Evolutionary conservation across 2,888 invertebrate genomes (phyloP), one percentile per base, ranked within the genome.

Genomic region (Acanthacorydalis orientalis): DNA sequence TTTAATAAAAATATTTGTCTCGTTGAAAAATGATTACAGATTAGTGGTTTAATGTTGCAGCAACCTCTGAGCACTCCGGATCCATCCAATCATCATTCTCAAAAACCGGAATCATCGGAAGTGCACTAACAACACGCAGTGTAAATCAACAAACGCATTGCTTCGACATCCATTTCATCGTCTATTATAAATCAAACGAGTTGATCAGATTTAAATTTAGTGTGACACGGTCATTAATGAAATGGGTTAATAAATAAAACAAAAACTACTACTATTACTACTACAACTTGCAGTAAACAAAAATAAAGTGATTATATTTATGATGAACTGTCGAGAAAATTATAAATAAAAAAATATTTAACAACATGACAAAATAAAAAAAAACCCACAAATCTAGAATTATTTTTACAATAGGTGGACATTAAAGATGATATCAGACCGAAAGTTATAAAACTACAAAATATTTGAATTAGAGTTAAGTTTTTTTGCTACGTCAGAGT

Each of bases 41-140:
- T 23, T 23, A 23, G 34, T 16, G 32, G n/a, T 16, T n/a, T 32
- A 10, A 61, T 52, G 54, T 73, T 71, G 39, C 74, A 83, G 41
- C 75, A 83, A 81, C 84, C 85, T 63, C 78, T 83, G 71, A 84
- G 79, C 75, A 80, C 83, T 64, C 78, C 83, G 64, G 85, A 85
- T 70, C 81, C 83, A 69, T 81, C 82, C 65, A 85, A 83, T 70
- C 86, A 84, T 70, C 81, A 82, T 72, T 69, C 82, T 62, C 66
- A 71, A 67, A 83, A 84, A 70, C 78, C 81, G 66, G 85, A 85
- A 73, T 79, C 82, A 65, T 83, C 84, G 61, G 85, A 86, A 75
- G 83, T 83, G 68, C 83, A 84, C 77, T 84, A 77, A 69, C 67
- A 50, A 44, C 48, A 46, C 41, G 41, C 47, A 40, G 47, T 43